Base-by-base conservation (phyloP, 2,888 invertebrate genomes). In the Metacarcinus magister region DNA sequence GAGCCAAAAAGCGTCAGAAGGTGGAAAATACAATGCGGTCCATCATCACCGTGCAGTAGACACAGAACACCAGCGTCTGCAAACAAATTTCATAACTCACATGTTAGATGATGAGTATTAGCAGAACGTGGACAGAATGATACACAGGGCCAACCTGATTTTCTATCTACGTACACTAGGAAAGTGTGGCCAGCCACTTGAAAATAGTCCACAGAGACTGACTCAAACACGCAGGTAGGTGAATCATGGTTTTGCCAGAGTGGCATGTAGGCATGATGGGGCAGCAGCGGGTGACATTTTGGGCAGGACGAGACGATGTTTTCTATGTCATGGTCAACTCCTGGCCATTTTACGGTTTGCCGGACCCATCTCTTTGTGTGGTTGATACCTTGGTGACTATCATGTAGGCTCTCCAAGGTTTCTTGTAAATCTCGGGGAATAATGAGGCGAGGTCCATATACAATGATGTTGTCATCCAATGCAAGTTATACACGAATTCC, bases 371-470 rank as follows among this genome's bases (percentile, higher is more conserved):
- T 16, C 39, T 97, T 97, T 95, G 97, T 97, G 13, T 89, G 39
- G 0, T 95, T 95, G 19, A 97, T 90, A 13, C 97, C 97, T 5
- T 92, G 82, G 82, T 97, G 97, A 23, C 93, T 67, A 10, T 95
- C 94, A 67, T 97, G 97, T 16, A 96, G 96, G 16, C 96, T 39
- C 7, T 87, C 46, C 16, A 97, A 92, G n/a, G 97, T 90, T 23
- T 87, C 60, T 7, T 96, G 44, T 32, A 96, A 95, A 0, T 3
- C 13, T 0, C 4, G 67, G n/a, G 97, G 97, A 44, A 97, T 96
- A 28, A 97, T 44, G 0, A 97, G 95, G 46, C 97, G 44, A 3
- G 94, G n/a, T 44, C 97, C 97, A 96, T 96, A 97, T 60, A 96
- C 94, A 8, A 97, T 8, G 0, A 96, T 48, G 10, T 94, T 95